A percentile compares a stretch with the other conserved stretches of the same genome.
These are phyloP conservation scores for Huso huso DNA, from an alignment of 2,797 vertebrate species.

Conservation along the genomic window DNA sequence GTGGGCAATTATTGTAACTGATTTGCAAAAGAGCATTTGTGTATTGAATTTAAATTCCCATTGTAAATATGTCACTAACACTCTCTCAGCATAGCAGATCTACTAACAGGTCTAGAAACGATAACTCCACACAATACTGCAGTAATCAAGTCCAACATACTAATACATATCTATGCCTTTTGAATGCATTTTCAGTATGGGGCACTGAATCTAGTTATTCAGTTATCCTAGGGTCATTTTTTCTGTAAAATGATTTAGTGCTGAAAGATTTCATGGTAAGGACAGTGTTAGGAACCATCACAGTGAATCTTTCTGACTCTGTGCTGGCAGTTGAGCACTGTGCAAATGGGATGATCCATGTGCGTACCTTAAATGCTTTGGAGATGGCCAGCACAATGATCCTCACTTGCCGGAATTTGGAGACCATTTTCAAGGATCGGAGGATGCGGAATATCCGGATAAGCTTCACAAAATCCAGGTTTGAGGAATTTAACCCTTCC, in stretches of 20 bases:
- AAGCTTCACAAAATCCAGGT: conserved; percentile 24
- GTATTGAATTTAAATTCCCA: not conserved
- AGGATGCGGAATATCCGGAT: conserved; percentile 39
- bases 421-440: conserved; percentile 44
- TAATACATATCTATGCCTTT: not conserved
- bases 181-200: not conserved
- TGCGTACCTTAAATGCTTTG: conserved; percentile 46
- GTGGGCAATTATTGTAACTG: no score
- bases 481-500: not conserved
- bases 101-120: no score
- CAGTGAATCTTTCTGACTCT: not conserved
- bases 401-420: conserved; percentile 36
- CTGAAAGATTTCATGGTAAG: not conserved
- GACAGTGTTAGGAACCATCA: not conserved
- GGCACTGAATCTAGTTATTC: not conserved
- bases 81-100: not conserved
- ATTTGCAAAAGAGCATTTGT: not conserved
- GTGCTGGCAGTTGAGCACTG: not conserved
- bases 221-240: not conserved
- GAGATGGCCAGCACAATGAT: conserved; percentile 45
- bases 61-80: no score
- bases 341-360: not conserved
- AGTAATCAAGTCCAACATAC: not conserved
- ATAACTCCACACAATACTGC: not conserved
- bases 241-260: not conserved